These are phyloP conservation scores for Drosophila helvetica DNA, from an alignment of 2,888 invertebrate species.

Conservation along the genomic window DNA sequence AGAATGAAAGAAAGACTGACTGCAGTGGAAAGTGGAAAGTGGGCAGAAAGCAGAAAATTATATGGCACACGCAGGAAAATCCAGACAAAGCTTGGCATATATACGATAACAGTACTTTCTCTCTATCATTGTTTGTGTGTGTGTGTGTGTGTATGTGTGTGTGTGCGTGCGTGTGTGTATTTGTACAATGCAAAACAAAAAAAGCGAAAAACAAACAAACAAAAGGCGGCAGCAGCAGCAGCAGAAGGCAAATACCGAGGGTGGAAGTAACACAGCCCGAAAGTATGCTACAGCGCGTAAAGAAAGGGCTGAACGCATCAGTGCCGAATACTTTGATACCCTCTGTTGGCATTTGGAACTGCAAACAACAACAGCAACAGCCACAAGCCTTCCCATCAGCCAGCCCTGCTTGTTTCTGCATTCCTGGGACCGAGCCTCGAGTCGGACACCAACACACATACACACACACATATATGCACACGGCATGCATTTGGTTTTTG, in stretches of 20 bases:
- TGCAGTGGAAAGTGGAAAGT: conserved; percentile 2
- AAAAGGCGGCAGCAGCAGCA: conserved; percentile 48
- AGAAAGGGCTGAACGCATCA: accelerated
- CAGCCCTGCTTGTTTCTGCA: no score
- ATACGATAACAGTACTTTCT: conserved; percentile 10
- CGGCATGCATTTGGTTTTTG: no score
- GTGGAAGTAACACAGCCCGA: conserved; percentile 50
- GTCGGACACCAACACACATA: no score
- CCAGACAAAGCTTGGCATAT: conserved; percentile 66
- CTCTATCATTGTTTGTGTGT: background rate
- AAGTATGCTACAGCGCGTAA: conserved; percentile 62
- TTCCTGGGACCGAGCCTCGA: no score
- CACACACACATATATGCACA: no score
- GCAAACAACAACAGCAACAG: no score
- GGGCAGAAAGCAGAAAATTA: conserved; percentile 18
- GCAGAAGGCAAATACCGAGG: conserved; percentile 51
- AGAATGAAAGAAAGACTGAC: conserved; percentile 9
- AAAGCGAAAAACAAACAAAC: conserved; percentile 50
- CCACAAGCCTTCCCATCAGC: no score
- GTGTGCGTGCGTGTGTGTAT: conserved; percentile 33
- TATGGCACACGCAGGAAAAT: conserved; percentile 56
- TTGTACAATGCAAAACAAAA: conserved; percentile 59
- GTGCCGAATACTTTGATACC: background rate
- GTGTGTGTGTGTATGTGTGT: no score
- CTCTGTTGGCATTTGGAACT: no score